Base-by-base conservation (phyloP, 37 sponge, comb jelly and placozoan species). In the Aplysina aerophoba region DNA sequence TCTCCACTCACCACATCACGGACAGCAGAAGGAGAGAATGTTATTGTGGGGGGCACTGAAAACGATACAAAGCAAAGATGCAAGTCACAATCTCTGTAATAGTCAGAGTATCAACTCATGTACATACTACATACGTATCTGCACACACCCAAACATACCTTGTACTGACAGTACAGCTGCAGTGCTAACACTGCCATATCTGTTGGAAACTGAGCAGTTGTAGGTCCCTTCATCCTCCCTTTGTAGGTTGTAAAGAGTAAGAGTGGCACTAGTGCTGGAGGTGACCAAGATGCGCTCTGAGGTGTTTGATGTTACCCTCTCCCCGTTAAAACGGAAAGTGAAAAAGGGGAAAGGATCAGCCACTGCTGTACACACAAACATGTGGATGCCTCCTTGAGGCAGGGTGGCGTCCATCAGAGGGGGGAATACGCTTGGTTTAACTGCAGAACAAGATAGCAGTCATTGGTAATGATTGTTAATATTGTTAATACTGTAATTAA, bases 171-270 rank as follows among this genome's bases (percentile, higher is more conserved):
- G 21, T 40, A 21, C 38, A 75, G 53, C 78, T 75, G 53, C 37
- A 40, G 78, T 75, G 53, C 78, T 75, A 25, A 40, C 78, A 19
- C 25, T 19, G 11, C 78, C 78, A 75, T 53, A 75, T 75, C 78
- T 75, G 78, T 75, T 75, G n/a, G 78, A 38, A 36, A 25, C 78
- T 39, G 50, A 41, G 12, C 78, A 75, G 78, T 15, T 75, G 78
- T 75, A 75, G 21, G 20, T 24, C 25, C 78, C 78, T 22, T 41
- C 78, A 36, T 75, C 78, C 39, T 54, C 41, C 1, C 33, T 8
- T 24, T 14, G 20, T 22, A 75, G n/a, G 24, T 50, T 24, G 25
- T 1, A 19, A 2, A 75, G 54, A 25, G 78, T 75, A 0, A 75
- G 25, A 16, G 37, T 21, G 25, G 14, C 38, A 44, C 19, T 17